Evolutionary conservation across 2,797 vertebrate species (phyloP), one percentile per base, ranked within the genome.

Genomic region (Acanthurus lineatus): DNA sequence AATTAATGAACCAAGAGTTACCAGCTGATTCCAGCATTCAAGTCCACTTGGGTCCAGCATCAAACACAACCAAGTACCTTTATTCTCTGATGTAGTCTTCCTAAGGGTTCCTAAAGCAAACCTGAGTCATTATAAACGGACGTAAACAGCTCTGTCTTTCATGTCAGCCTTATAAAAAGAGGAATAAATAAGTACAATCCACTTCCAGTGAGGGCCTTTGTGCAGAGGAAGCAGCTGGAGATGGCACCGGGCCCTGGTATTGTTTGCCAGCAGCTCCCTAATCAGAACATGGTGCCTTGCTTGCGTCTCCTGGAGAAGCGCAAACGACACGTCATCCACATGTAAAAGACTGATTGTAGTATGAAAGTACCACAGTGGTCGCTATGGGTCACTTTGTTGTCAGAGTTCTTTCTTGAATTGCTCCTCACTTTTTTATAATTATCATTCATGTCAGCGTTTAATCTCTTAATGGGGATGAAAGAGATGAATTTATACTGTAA

Each of bases 171-270:
- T 83, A 82, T 83, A 82, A 89, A 45, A 89, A 91, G 82, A 80
- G 81, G 83, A 91, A 89, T 90, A 90, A 92, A 93, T 91, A 91
- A 89, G 86, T 78, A 64, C 76, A 87, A 75, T 87, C 79, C 78
- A 88, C 82, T 91, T 87, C 69, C 85, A 91, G 76, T 63, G 69
- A 76, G 48, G 71, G 73, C 84, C 84, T 86, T 86, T 88, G 89
- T 88, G 81, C 73, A 81, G 85, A 90, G 90, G 92, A 92, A 91
- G 91, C 93, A 92, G 91, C 92, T 94, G 91, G 87, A 87, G 84
- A 91, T 92, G 91, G 92, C 93, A 90, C 81, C 0, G 74, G 72
- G 88, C 90, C 88, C 79, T 86, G 72, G 85, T 83, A 93, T 92
- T 93, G 92, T 93, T 89, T 87, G 86, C 83, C 83, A 84, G 81